phyloP scores from a whole-genome alignment of 2,888 invertebrate species.

The Apamea sordens region DNA sequence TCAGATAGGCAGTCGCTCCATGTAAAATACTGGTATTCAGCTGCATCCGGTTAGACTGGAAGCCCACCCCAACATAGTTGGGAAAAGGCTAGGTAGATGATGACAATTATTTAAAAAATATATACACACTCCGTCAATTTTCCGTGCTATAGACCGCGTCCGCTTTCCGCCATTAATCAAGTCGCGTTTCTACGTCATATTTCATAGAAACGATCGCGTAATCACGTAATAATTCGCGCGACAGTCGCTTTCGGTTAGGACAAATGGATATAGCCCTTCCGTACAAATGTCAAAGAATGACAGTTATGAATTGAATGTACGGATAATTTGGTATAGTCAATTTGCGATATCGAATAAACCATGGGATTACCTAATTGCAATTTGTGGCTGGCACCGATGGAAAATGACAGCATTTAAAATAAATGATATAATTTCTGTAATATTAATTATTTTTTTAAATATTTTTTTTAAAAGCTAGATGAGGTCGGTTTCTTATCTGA shows the following conservation, averaged over 20 bases:
- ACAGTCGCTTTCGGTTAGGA: not conserved
- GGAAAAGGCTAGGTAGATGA: no score
- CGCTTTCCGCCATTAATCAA: not conserved
- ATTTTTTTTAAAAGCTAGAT: no score
- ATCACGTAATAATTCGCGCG: not conserved
- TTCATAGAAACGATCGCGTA: not conserved
- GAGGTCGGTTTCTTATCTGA: no score
- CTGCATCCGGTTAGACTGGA: no score
- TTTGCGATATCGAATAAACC: not conserved
- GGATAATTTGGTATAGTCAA: not conserved
- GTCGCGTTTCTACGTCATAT: not conserved
- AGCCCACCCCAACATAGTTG: no score
- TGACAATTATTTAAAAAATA: no score
- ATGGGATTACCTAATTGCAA: not conserved
- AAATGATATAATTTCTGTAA: no score
- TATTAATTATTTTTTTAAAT: no score
- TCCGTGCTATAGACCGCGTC: not conserved
- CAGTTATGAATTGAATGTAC: not conserved
- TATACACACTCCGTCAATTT: not conserved
- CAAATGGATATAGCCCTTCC: not conserved
- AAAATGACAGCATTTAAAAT: not conserved
- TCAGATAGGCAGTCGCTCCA: no score
- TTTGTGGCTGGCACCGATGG: not conserved
- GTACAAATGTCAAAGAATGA: not conserved
- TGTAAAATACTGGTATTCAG: no score